A percentile compares a stretch with the other conserved stretches of the same genome.
Evolutionary conservation across 2,797 vertebrate species (phyloP).

Genomic region (Kryptolebias ocellatus): DNA sequence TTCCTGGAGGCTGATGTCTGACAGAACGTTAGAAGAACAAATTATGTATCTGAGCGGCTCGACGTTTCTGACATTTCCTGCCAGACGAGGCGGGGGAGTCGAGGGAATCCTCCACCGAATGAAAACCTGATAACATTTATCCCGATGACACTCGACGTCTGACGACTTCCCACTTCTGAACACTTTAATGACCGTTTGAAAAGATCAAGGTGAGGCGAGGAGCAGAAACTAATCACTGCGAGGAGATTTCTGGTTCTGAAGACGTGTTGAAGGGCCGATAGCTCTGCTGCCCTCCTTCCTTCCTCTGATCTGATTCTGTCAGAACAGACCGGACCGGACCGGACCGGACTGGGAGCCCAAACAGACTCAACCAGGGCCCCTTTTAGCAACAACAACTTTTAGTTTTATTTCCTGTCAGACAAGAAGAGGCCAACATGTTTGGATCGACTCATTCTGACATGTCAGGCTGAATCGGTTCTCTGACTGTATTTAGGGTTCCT

Average conservation of each 20-base stretch:
- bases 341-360: no score
- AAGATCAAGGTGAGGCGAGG: not conserved
- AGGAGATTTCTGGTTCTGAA: constrained; percentile 26
- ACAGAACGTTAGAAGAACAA: constrained; percentile 23
- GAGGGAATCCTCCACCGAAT: constrained; percentile 19
- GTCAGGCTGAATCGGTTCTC: no score
- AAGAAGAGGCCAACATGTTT: no score
- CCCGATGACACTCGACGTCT: constrained; percentile 33
- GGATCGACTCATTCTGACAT: no score
- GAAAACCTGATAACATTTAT: constrained; percentile 37
- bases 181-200: not conserved
- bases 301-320: no score
- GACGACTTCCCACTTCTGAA: not conserved
- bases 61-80: constrained; percentile 46
- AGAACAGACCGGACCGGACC: no score
- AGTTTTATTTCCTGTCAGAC: no score
- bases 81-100: constrained; percentile 19
- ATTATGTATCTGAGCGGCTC: constrained; percentile 12
- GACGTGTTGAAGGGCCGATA: not conserved
- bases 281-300: no score
- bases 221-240: not conserved
- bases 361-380: no score
- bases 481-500: no score
- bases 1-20: not conserved
- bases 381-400: no score